A percentile compares a stretch with the other conserved stretches of the same genome.
These are phyloP conservation scores for Anolis apletophallus DNA, from an alignment of 2,797 vertebrate species.

Conservation along the genomic window DNA sequence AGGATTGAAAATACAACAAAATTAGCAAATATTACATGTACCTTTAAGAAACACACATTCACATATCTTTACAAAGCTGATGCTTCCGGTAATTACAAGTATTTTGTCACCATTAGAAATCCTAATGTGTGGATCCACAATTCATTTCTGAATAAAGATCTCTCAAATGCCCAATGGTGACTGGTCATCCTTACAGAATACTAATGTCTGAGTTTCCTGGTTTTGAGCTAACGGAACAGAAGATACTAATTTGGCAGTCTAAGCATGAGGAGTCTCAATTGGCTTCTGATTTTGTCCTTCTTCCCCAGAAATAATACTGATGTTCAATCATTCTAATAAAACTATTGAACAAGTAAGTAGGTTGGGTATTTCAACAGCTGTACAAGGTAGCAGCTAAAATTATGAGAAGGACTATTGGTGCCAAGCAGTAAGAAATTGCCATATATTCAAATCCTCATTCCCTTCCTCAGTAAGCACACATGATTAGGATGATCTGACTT, in stretches of 20 bases:
- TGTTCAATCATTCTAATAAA: background rate
- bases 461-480: background rate
- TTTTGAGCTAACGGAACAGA: background rate
- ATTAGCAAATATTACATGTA: background rate
- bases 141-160: background rate
- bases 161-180: background rate
- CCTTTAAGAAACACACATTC: background rate
- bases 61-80: background rate
- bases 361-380: background rate
- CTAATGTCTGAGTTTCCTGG: background rate
- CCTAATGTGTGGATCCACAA: background rate
- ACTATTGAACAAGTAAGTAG: no score
- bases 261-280: background rate
- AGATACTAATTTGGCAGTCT: background rate
- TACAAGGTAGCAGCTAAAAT: background rate
- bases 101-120: background rate
- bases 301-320: background rate
- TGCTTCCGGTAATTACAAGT: background rate
- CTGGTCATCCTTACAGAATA: background rate
- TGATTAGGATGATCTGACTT: background rate
- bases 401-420: background rate
- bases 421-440: background rate
- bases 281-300: background rate
- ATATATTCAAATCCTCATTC: background rate
- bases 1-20: slow-evolving; percentile 57